Conservation (phyloP, 2,888 invertebrate genomes). For the Molorchus minor region DNA sequence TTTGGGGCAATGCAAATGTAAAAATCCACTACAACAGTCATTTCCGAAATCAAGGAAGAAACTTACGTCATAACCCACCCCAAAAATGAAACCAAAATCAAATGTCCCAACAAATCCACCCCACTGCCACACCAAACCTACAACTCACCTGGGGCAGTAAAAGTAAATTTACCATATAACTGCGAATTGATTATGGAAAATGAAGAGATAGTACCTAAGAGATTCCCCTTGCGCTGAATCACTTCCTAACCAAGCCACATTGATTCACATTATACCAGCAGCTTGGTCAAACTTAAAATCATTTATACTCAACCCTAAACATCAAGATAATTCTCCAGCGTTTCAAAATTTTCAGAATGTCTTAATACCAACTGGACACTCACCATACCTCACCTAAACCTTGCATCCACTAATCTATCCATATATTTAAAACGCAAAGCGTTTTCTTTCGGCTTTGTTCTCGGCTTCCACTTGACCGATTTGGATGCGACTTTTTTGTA, state of each 20-base stretch:
- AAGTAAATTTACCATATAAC: conserved; percentile 9
- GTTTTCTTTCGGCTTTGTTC: no score
- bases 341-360: conserved; percentile 17
- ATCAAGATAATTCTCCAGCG: conserved; percentile 2
- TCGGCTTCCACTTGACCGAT: no score
- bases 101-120: conserved; percentile 13
- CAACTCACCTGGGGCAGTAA: conserved; percentile 13
- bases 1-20: no score
- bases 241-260: neutral
- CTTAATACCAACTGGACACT: conserved; percentile 32
- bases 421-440: no score
- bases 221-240: conserved; percentile 12
- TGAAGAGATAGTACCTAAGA: conserved; percentile 21
- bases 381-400: conserved; percentile 19
- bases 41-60: conserved; percentile 34
- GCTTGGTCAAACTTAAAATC: conserved; percentile 28
- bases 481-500: no score
- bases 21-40: conserved; percentile 20
- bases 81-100: conserved; percentile 11
- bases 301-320: conserved; percentile 27
- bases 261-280: conserved; percentile 26
- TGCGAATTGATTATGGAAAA: conserved; percentile 10
- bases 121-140: neutral
- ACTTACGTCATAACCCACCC: conserved; percentile 31
- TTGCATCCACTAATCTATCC: conserved; percentile 18